Conservation (phyloP, 2,888 invertebrate genomes). For the Odontothrips loti region DNA sequence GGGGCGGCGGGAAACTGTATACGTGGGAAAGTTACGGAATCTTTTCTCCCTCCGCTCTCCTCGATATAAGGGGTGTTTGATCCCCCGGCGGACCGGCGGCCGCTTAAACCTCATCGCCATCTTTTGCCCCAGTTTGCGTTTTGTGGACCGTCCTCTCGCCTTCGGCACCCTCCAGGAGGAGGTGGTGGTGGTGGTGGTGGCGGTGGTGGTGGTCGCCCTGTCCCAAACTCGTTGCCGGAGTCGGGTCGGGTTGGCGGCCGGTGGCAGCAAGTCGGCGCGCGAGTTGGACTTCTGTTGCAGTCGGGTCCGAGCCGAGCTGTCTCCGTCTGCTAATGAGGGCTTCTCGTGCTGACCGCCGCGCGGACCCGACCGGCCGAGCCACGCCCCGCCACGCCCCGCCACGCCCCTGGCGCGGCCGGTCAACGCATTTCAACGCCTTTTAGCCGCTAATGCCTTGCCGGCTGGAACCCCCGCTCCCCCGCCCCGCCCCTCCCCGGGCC, state of each 20-base stretch:
- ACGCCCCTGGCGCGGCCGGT: conserved; percentile 2
- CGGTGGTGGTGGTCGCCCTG: background rate
- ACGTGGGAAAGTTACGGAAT: background rate
- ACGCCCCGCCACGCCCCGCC: background rate
- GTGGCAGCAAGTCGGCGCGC: background rate
- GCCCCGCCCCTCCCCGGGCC: background rate
- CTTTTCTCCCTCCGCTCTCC: background rate
- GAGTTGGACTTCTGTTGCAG: background rate
- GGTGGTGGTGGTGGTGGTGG: background rate
- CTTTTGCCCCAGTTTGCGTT: background rate
- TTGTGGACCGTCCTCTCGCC: background rate
- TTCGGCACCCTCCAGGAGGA: background rate
- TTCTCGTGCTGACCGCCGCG: conserved; percentile 15
- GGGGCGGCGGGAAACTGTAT: too few relatives aligned
- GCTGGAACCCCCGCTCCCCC: conserved; percentile 14
- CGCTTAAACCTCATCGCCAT: too few relatives aligned
- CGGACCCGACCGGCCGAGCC: background rate
- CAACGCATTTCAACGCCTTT: conserved; percentile 26
- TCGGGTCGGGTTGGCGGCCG: background rate
- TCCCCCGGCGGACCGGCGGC: too few relatives aligned
- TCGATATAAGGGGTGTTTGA: too few relatives aligned
- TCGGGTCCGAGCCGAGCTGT: background rate
- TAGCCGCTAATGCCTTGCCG: conserved; percentile 15
- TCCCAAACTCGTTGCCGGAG: background rate
- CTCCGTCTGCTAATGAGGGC: conserved; percentile 6